Evolutionary conservation across 2,113 vertebrate genomes (phyloP).

Genomic region (Calidris pygmaea): DNA sequence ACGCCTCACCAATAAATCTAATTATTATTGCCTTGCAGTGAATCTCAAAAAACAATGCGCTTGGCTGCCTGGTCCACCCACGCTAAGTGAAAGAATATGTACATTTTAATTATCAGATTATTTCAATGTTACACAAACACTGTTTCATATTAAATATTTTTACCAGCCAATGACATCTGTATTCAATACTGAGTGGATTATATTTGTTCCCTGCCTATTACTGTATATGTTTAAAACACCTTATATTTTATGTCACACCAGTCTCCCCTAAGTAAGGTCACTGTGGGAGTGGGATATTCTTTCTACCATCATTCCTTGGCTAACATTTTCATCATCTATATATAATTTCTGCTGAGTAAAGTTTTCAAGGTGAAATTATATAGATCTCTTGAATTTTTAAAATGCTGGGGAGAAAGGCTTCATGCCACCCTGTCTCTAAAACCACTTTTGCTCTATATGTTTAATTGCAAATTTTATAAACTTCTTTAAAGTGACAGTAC

Average conservation of each 20-base stretch:
- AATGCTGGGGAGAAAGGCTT: neutral
- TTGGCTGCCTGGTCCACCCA: slow-evolving; percentile 51
- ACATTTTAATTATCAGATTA: slow-evolving; percentile 62
- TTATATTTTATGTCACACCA: neutral
- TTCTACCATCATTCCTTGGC: neutral
- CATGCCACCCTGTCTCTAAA: neutral
- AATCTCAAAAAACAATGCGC: slow-evolving; percentile 41
- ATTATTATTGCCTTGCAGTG: slow-evolving; percentile 51
- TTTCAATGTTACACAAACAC: slow-evolving; percentile 17
- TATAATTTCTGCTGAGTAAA: neutral
- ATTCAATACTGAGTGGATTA: neutral
- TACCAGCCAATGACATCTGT: neutral
- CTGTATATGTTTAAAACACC: neutral
- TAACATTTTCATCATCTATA: neutral
- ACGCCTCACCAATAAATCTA: slow-evolving; percentile 50
- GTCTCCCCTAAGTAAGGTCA: neutral
- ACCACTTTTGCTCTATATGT: neutral
- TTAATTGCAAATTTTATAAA: slow-evolving; percentile 12
- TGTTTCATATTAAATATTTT: slow-evolving; percentile 31
- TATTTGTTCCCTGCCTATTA: neutral
- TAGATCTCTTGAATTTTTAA: slow-evolving; percentile 14
- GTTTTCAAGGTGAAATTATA: slow-evolving; percentile 14
- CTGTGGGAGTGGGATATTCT: neutral
- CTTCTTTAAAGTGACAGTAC: neutral
- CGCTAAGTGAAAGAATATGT: slow-evolving; percentile 33